A percentile compares a stretch with the other conserved stretches of the same genome.
phyloP scores from a whole-genome alignment of 2,797 vertebrate species.

The Phrynocephalus vlangalii region DNA sequence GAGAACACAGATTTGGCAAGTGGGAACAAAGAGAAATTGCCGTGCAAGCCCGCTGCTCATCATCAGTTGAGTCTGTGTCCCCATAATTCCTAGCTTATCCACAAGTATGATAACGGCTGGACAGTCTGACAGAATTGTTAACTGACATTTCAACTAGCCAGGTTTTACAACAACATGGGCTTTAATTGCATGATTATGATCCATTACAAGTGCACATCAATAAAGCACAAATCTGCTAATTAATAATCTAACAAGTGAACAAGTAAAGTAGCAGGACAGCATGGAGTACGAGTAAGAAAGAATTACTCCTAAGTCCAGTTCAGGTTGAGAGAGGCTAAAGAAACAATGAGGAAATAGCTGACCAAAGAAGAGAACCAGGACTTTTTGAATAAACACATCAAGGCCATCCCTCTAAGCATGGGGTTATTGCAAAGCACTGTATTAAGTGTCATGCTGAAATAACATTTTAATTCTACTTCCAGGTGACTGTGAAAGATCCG shows the following conservation, averaged over 20 bases:
- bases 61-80: too few species aligned
- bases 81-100: too few species aligned
- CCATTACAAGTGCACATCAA: not conserved
- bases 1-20: not conserved
- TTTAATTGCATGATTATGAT: not conserved
- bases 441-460: not conserved
- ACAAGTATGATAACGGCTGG: too few species aligned
- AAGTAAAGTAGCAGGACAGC: too few species aligned
- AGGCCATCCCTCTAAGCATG: not conserved
- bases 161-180: too few species aligned
- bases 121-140: too few species aligned
- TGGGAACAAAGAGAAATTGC: not conserved
- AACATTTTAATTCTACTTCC: not conserved
- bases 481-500: not conserved
- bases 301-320: not conserved
- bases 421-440: not conserved
- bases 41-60: not conserved
- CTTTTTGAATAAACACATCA: not conserved
- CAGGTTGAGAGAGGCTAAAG: not conserved
- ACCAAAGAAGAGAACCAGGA: not conserved
- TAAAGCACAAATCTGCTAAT: not conserved
- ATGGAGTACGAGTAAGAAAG: not conserved
- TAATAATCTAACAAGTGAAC: not conserved
- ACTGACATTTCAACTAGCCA: too few species aligned
- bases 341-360: not conserved